A percentile compares a stretch with the other conserved stretches of the same genome.
Conservation (phyloP, 2,797 vertebrate genomes). For the Aldrovandia affinis region DNA sequence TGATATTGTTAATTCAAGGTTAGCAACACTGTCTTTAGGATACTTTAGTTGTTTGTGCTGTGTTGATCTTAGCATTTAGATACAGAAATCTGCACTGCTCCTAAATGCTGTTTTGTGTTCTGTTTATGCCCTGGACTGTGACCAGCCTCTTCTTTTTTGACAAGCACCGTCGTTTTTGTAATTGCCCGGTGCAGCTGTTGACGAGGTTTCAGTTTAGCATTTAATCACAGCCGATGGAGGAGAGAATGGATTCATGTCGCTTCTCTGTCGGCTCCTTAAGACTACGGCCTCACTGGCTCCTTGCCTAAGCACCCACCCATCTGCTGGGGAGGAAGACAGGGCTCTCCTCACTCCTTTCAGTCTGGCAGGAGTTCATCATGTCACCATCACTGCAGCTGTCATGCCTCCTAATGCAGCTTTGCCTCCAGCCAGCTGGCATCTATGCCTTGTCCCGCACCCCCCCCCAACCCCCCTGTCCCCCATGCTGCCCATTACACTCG, state of each 20-base stretch:
- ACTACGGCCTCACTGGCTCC: neutral
- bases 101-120: neutral
- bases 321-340: slow-evolving; percentile 7
- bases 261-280: neutral
- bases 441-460: neutral
- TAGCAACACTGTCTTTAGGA: too few species aligned
- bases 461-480: too few species aligned
- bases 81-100: too few species aligned
- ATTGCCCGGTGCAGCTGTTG: neutral
- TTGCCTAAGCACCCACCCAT: neutral
- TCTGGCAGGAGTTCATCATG: neutral
- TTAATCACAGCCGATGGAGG: neutral
- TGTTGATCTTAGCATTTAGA: too few species aligned
- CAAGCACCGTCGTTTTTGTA: neutral
- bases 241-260: neutral
- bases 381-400: neutral
- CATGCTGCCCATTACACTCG: neutral
- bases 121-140: neutral
- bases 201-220: neutral
- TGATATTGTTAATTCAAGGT: too few species aligned
- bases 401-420: neutral
- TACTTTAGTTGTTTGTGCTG: too few species aligned
- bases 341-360: slow-evolving; percentile 7
- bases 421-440: slow-evolving; percentile 13
- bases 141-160: neutral